A percentile compares a stretch with the other conserved stretches of the same genome.
Conservation (phyloP, 2,888 invertebrate species). For the Nemotelus nigrinus region DNA sequence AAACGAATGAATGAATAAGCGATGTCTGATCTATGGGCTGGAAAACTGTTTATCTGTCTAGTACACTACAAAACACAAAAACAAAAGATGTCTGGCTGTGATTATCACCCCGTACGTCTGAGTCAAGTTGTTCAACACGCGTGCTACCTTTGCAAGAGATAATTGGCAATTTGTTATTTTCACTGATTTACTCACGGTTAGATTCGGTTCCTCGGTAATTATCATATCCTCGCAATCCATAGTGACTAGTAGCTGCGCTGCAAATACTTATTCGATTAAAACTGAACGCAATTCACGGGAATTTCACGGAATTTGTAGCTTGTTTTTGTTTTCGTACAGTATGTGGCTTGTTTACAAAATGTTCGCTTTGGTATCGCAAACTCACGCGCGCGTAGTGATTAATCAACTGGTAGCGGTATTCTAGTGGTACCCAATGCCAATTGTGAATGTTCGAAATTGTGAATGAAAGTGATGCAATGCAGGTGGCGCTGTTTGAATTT, state of each 20-base stretch:
- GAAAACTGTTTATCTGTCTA: slow-evolving; percentile 2
- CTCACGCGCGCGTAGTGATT: slow-evolving; percentile 33
- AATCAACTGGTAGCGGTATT: slow-evolving; percentile 22
- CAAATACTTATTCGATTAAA: slow-evolving; percentile 25
- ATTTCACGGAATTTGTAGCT: slow-evolving; percentile 1
- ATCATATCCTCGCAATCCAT: slow-evolving; percentile 64
- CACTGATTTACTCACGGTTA: slow-evolving; percentile 56
- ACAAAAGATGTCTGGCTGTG: slow-evolving; percentile 20
- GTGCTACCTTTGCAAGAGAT: not conserved
- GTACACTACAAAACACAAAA: not conserved
- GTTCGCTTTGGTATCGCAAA: slow-evolving; percentile 28
- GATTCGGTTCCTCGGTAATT: slow-evolving; percentile 61
- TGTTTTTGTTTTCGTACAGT: slow-evolving; percentile 12
- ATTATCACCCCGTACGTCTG: not conserved
- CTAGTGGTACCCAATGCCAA: not conserved
- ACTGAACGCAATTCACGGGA: not conserved
- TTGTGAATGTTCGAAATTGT: not conserved
- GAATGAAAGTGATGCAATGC: not conserved
- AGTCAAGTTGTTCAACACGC: not conserved
- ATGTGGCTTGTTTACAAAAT: slow-evolving; percentile 40
- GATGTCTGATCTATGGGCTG: not conserved
- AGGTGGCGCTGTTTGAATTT: not conserved
- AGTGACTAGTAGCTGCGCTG: slow-evolving; percentile 25
- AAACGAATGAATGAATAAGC: not conserved
- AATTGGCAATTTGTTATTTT: not conserved